These are phyloP conservation scores for Flexamia atlantica DNA, from an alignment of 2,888 invertebrate species.

Conservation along the genomic window DNA sequence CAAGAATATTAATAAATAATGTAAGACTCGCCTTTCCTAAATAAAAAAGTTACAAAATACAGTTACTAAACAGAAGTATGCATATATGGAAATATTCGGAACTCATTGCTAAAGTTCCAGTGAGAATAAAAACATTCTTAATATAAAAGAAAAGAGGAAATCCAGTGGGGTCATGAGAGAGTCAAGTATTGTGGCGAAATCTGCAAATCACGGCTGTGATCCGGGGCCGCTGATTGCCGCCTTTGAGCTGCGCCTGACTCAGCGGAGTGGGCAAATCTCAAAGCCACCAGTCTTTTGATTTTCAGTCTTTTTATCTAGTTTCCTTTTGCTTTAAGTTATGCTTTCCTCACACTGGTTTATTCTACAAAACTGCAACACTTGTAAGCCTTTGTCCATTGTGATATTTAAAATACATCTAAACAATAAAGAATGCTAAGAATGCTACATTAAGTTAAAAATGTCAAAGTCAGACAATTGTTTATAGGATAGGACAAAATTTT, in stretches of 20 bases:
- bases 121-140: neutral
- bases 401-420: no score
- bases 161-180: conserved; percentile 5
- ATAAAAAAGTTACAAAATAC: no score
- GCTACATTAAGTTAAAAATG: no score
- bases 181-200: conserved; percentile 29
- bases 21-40: no score
- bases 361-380: neutral
- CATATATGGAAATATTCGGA: neutral
- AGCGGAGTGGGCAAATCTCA: neutral
- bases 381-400: no score
- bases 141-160: neutral
- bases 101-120: neutral
- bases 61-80: no score
- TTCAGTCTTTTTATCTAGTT: neutral
- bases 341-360: neutral
- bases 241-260: neutral
- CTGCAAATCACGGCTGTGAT: conserved; percentile 28
- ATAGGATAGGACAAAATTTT: no score
- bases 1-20: no score
- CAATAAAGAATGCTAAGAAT: no score
- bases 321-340: conserved; percentile 15
- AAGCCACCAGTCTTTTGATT: conserved; percentile 29
- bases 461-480: no score
- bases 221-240: neutral